phyloP scores from a whole-genome alignment of 2,888 invertebrate genomes.

The Oscheius sp. region DNA sequence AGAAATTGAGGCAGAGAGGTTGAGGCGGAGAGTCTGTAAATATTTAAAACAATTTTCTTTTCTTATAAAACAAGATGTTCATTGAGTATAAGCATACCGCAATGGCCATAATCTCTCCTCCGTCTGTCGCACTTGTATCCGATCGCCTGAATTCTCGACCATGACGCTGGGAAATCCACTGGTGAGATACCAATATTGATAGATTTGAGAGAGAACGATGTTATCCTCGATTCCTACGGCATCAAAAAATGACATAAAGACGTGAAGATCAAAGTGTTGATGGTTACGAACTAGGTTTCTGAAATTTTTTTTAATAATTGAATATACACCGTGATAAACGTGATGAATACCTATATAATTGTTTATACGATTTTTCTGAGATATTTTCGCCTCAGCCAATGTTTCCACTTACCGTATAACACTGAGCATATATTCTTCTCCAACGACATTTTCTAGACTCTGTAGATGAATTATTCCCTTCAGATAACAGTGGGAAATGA shows the following conservation, averaged over 20 bases:
- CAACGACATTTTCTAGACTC: conserved; percentile 58
- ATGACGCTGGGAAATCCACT: conserved; percentile 52
- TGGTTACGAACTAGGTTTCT: conserved; percentile 37
- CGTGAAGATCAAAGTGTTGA: conserved; percentile 43
- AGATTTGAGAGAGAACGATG: conserved; percentile 51
- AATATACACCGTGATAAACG: no score
- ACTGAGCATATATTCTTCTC: conserved; percentile 54
- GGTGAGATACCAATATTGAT: conserved; percentile 50
- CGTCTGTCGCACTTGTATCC: conserved; percentile 42
- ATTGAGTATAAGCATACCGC: conserved; percentile 7
- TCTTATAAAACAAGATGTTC: neutral
- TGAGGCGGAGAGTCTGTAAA: conserved; percentile 24
- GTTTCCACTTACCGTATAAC: conserved; percentile 37
- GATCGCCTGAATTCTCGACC: conserved; percentile 42
- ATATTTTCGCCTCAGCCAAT: no score
- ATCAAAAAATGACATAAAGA: conserved; percentile 49
- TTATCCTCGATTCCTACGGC: conserved; percentile 44
- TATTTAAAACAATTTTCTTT: neutral
- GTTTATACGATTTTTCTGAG: no score
- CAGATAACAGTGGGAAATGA: conserved; percentile 61
- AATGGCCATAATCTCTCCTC: conserved; percentile 44
- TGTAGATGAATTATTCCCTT: conserved; percentile 65
- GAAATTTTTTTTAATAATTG: neutral
- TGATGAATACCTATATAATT: no score
- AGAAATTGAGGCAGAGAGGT: conserved; percentile 44